A percentile compares a stretch with the other conserved stretches of the same genome.
Conservation (phyloP, 2,888 invertebrate species). For the Hypomecis punctinalis region DNA sequence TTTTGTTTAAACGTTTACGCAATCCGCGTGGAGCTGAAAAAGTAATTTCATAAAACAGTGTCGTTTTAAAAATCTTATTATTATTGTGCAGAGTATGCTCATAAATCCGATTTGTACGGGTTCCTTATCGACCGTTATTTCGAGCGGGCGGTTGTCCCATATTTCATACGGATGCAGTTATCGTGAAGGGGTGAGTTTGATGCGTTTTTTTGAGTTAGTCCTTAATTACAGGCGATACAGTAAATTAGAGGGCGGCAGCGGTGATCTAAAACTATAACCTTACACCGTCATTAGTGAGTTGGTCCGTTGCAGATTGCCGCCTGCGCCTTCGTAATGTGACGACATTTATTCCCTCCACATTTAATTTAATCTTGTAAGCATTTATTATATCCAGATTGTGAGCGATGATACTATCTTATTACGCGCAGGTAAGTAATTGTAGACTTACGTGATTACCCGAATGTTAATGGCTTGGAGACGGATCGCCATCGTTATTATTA, state of each 20-base stretch:
- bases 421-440: conserved; percentile 45
- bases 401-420: conserved; percentile 42
- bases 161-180: conserved; percentile 71
- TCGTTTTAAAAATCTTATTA: conserved; percentile 41
- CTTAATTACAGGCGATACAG: conserved; percentile 77
- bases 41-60: conserved; percentile 27
- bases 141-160: conserved; percentile 46
- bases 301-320: conserved; percentile 63
- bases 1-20: conserved; percentile 77
- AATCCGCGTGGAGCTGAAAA: conserved; percentile 49
- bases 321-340: conserved; percentile 75
- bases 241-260: conserved; percentile 77
- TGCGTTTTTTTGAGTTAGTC: conserved; percentile 65
- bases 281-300: conserved; percentile 70
- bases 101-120: conserved; percentile 38
- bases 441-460: conserved; percentile 35
- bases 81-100: conserved; percentile 22
- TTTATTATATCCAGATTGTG: conserved; percentile 61
- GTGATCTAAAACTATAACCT: conserved; percentile 82
- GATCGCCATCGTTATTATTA: conserved; percentile 4
- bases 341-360: conserved; percentile 67
- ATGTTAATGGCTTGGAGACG: conserved; percentile 34
- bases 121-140: conserved; percentile 58
- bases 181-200: conserved; percentile 73
- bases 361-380: conserved; percentile 62